phyloP scores from a whole-genome alignment of 2,797 vertebrate genomes.

The Xiphorhynchus erythropygius region DNA sequence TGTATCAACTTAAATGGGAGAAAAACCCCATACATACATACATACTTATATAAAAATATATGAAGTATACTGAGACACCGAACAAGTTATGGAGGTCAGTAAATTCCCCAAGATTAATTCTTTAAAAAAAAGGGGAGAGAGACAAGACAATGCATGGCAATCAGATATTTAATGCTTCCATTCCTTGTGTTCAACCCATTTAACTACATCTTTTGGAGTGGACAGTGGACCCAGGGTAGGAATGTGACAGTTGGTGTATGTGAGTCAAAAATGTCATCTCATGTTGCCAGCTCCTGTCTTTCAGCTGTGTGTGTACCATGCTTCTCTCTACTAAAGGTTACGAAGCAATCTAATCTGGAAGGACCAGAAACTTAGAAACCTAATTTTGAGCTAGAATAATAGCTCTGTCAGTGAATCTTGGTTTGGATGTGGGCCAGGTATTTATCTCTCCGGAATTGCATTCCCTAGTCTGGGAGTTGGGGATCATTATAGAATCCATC shows the following conservation, averaged over 20 bases:
- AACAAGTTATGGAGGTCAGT: neutral
- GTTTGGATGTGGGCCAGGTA: neutral
- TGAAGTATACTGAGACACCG: neutral
- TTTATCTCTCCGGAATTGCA: neutral
- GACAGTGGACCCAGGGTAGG: neutral
- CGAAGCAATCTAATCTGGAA: neutral
- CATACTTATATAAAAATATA: too few species aligned
- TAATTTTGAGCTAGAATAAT: neutral
- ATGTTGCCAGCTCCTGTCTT: neutral
- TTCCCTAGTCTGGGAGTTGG: neutral
- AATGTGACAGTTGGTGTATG: neutral
- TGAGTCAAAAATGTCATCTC: neutral
- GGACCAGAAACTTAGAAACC: neutral
- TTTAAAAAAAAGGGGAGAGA: neutral
- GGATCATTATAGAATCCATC: constrained; percentile 4
- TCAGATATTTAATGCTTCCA: neutral
- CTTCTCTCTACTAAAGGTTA: neutral
- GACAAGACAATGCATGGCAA: neutral
- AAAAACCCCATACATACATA: too few species aligned
- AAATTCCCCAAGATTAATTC: neutral
- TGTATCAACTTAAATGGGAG: neutral
- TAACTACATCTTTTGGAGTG: neutral
- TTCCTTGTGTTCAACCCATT: neutral
- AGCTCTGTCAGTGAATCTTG: neutral
- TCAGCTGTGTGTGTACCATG: neutral